phyloP scores from a whole-genome alignment of 2,797 vertebrate species.

The Hydrophis major region DNA sequence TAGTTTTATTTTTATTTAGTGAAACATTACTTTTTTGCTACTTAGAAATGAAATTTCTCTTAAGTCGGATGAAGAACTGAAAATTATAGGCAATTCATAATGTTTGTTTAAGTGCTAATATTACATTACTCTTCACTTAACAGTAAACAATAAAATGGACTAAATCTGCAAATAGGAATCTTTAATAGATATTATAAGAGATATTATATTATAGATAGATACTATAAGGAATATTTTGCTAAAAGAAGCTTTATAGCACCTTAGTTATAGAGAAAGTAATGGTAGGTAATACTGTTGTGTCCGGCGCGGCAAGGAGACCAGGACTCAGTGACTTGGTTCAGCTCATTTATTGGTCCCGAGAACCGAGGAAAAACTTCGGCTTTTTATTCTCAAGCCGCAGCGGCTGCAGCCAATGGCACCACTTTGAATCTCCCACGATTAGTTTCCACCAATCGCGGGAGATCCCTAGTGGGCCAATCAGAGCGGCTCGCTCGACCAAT shows the following conservation, averaged over 20 bases:
- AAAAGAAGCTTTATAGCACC: not conserved
- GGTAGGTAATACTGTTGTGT: not conserved
- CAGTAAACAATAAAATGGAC: not conserved
- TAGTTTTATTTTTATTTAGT: not conserved
- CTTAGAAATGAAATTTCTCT: not conserved
- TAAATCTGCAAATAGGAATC: not conserved
- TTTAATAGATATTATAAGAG: not conserved
- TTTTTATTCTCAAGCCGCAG: too few relatives aligned
- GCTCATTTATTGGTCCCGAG: too few relatives aligned
- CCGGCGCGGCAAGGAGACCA: too few relatives aligned
- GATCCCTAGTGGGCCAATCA: too few relatives aligned
- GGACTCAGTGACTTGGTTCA: too few relatives aligned
- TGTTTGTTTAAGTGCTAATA: not conserved
- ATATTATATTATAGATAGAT: too few relatives aligned
- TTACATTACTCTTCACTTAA: not conserved
- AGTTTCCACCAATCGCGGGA: too few relatives aligned
- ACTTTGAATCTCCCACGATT: too few relatives aligned
- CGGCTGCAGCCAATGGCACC: too few relatives aligned
- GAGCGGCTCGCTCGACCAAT: too few relatives aligned
- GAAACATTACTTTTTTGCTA: not conserved
- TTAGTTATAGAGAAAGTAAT: not conserved
- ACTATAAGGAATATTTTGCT: not conserved
- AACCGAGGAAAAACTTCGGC: too few relatives aligned
- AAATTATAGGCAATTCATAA: not conserved
- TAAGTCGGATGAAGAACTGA: not conserved